Conservation (phyloP, 2,113 vertebrate species). For the Halichoerus grypus region DNA sequence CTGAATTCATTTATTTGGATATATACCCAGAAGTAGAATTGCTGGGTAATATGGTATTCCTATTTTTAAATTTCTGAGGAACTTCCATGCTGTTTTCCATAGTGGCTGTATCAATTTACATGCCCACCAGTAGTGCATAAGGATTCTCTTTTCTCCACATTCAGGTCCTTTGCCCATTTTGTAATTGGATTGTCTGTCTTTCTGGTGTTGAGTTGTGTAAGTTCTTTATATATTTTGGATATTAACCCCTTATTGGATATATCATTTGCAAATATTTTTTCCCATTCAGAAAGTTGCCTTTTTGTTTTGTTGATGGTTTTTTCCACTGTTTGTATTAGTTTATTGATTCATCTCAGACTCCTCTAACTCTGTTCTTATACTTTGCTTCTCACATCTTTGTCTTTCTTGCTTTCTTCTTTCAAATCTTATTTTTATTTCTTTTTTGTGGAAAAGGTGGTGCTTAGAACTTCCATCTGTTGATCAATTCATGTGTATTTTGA, state of each 20-base stretch:
- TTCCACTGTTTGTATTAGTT: neutral
- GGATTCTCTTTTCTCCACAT: neutral
- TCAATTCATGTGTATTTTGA: neutral
- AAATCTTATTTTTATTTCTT: neutral
- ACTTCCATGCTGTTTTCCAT: neutral
- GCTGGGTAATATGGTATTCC: neutral
- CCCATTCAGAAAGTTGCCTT: neutral
- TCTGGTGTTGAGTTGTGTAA: neutral
- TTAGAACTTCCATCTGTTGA: neutral
- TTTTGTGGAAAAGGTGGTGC: neutral
- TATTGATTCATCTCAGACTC: neutral
- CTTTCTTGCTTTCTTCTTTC: neutral
- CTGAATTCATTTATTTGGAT: neutral
- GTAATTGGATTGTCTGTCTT: neutral
- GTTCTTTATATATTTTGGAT: neutral
- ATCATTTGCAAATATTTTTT: neutral
- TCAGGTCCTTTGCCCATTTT: neutral
- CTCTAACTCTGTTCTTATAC: neutral
- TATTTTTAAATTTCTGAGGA: neutral
- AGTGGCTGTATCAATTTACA: neutral
- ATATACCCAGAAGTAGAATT: neutral
- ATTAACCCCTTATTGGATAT: neutral
- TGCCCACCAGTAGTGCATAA: neutral
- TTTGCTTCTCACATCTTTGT: neutral
- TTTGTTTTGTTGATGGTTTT: neutral